Conservation (phyloP, 2,113 vertebrate genomes). For the Hippocampus zosterae region DNA sequence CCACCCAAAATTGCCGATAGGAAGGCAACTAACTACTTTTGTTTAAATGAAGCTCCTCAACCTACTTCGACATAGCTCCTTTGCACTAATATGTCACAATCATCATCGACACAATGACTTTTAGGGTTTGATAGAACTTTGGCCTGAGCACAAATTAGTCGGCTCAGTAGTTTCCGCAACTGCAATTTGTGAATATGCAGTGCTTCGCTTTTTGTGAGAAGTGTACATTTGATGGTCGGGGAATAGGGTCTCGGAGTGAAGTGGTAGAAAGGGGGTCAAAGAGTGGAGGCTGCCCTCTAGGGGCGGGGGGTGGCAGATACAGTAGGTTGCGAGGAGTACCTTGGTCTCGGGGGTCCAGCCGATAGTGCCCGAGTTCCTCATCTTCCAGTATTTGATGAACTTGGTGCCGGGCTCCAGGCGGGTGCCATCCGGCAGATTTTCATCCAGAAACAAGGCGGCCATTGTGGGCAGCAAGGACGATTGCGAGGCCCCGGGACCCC, state of each 20-base stretch:
- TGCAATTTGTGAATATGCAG: no score
- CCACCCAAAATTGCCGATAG: no score
- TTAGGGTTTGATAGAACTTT: no score
- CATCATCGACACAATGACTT: no score
- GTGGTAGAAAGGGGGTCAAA: conserved; percentile 34
- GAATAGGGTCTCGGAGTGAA: conserved; percentile 39
- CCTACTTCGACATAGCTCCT: no score
- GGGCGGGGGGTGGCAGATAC: neutral
- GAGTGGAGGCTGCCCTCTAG: conserved; percentile 52
- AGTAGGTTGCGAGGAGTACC: conserved; percentile 64
- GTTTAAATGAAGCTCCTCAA: no score
- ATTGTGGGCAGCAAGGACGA: conserved; percentile 85
- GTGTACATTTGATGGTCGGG: neutral
- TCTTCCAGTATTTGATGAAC: conserved; percentile 98
- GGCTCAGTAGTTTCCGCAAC: no score
- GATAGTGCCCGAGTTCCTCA: conserved; percentile 93
- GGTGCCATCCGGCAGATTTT: conserved; percentile 96
- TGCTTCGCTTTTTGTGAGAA: neutral
- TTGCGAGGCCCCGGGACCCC: conserved; percentile 81
- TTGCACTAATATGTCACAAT: no score
- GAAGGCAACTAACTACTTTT: no score
- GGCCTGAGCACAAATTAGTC: no score
- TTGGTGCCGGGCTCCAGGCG: conserved; percentile 87
- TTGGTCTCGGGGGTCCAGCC: conserved; percentile 93
- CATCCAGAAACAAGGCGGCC: conserved; percentile 95